Evolutionary conservation across 2,888 invertebrate genomes (phyloP), one percentile per base, ranked within the genome.

Genomic region (Epinotia ramella): DNA sequence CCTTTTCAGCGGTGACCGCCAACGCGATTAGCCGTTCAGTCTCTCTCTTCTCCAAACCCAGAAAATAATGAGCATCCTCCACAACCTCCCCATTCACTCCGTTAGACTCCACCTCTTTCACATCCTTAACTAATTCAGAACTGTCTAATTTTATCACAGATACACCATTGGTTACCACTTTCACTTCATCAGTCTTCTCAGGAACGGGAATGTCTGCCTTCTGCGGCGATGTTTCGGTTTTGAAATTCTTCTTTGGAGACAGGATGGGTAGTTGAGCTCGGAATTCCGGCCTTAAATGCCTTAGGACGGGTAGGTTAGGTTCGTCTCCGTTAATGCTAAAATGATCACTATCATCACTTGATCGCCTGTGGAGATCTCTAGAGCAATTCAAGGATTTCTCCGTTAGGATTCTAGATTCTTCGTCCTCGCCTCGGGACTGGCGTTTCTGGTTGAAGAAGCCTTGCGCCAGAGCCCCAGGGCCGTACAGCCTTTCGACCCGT

Each of bases 401-500:
- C 0, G 89, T 90, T 28, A 94, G 79, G 1, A 93, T 89, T 81
- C 91, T 93, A 0, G 87, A 80, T 16, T 92, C 91, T 0, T 93
- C 93, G 0, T 93, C 93, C 24, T 93, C 92, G 73, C 90, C 86
- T 33, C 88, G 83, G 71, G 92, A 92, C 68, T 93, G 92, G 9
- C 95, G 89, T 83, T 95, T 95, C 81, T 96, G 96, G 80, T 96
- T 96, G 87, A 97, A 97, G 87, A 98, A 98, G 0, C 97, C 97
- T 87, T 97, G 97, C 1, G 97, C 98, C 49, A 98, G 88, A 1
- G 98, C 98, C 5, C 97, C 97, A 0, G 98, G 97, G 0, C 98
- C 98, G 86, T 98, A 98, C 2, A 98, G 91, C 70, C 98, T 95
- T 84, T 98, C 98, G 0, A 98, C 98, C 63, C 98, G 95, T 85